Conservation (phyloP, 1,140 invertebrate species). For the Akabosia matsudoensis region DNA sequence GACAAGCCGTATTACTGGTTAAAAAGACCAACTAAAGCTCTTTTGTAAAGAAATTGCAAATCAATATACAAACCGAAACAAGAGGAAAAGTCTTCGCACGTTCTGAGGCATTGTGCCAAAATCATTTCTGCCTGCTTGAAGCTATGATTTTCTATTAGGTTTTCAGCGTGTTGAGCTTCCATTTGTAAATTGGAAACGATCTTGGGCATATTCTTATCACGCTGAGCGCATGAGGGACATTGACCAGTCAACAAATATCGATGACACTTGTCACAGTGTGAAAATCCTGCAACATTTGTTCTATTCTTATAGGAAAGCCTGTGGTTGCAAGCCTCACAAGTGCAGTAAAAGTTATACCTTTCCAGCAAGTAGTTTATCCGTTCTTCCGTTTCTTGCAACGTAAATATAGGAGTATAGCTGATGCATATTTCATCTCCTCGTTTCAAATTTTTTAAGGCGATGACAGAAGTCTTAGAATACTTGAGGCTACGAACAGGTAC, state of each 20-base stretch:
- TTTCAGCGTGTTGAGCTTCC: not conserved
- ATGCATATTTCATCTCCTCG: slow-evolving; percentile 29
- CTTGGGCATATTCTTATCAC: not conserved
- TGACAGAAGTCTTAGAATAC: slow-evolving; percentile 3
- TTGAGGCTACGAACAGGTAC: slow-evolving; percentile 28
- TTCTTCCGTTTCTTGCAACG: slow-evolving; percentile 8
- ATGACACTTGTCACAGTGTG: slow-evolving; percentile 4
- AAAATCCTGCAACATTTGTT: not conserved
- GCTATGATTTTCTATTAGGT: not conserved
- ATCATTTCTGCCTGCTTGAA: not conserved
- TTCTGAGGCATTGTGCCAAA: not conserved
- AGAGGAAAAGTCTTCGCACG: not conserved
- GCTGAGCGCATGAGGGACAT: not conserved
- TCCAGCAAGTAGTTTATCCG: slow-evolving; percentile 25
- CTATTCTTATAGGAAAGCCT: not conserved
- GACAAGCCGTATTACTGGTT: not conserved
- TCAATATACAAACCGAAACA: slow-evolving; percentile 18
- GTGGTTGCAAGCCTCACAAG: slow-evolving; percentile 23
- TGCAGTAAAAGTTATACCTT: slow-evolving; percentile 27
- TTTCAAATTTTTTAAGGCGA: slow-evolving; percentile 26
- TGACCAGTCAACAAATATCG: slow-evolving; percentile 19
- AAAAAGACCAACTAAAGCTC: slow-evolving; percentile 13
- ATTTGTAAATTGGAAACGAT: not conserved
- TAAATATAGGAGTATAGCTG: slow-evolving; percentile 23
- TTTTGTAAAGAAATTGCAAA: slow-evolving; percentile 5